Conservation (phyloP, 2,797 vertebrate species). For the Rhinophrynus dorsalis region DNA sequence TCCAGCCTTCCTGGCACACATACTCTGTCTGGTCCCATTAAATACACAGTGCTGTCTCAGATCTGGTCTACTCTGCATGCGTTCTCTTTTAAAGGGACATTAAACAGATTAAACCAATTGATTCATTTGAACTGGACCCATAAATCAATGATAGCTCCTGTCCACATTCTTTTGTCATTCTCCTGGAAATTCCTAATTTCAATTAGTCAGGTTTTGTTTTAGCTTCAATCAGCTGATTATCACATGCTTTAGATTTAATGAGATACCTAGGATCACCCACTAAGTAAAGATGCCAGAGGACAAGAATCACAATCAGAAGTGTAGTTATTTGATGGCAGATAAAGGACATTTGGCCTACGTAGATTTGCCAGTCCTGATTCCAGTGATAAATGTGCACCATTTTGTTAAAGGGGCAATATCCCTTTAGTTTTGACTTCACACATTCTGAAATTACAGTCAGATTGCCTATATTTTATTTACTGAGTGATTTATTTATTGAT, state of each 20-base stretch:
- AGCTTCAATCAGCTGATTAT: not conserved
- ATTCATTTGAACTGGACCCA: not conserved
- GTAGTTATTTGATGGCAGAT: not conserved
- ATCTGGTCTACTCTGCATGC: not conserved
- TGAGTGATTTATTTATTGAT: too few relatives aligned
- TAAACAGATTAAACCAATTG: not conserved
- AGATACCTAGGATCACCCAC: slow-evolving; percentile 19
- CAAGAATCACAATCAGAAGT: not conserved
- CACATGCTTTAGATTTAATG: not conserved
- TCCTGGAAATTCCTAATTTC: not conserved
- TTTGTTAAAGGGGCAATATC: too few relatives aligned
- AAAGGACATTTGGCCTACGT: too few relatives aligned
- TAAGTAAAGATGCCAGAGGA: not conserved
- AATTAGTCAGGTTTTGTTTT: too few relatives aligned
- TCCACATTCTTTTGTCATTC: not conserved
- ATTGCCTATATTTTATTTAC: too few relatives aligned
- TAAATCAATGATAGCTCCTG: slow-evolving; percentile 5
- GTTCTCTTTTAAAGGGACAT: not conserved
- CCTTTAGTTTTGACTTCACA: too few relatives aligned
- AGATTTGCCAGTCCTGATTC: too few relatives aligned
- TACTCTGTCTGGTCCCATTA: too few relatives aligned
- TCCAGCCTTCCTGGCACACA: too few relatives aligned
- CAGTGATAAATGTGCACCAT: too few relatives aligned
- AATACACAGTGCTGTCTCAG: too few relatives aligned
- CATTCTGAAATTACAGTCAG: too few relatives aligned